phyloP scores from a whole-genome alignment of 2,113 vertebrate species.

The Lipophrys pholis region DNA sequence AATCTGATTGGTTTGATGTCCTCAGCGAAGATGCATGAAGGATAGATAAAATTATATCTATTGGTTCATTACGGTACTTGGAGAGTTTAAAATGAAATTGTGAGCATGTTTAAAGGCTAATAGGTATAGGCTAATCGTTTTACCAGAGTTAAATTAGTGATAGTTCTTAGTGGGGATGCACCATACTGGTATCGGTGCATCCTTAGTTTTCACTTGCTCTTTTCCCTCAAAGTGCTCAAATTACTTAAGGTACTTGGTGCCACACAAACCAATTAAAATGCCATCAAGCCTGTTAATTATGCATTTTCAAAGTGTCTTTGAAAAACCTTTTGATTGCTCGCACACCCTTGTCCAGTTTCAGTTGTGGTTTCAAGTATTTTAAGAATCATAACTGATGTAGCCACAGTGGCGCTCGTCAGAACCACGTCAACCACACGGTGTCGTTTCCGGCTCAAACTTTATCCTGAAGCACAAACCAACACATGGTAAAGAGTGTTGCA shows the following conservation, averaged over 20 bases:
- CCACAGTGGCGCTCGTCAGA: slow-evolving; percentile 24
- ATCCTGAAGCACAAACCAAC: slow-evolving; percentile 1
- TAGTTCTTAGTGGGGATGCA: no score
- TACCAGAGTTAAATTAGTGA: no score
- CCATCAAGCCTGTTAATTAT: slow-evolving; percentile 37
- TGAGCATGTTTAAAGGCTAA: no score
- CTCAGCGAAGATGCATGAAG: not conserved
- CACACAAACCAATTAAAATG: slow-evolving; percentile 32
- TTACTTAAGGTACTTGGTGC: slow-evolving; percentile 15
- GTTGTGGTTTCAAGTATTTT: slow-evolving; percentile 43
- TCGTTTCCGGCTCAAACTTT: slow-evolving; percentile 4
- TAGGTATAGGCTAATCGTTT: no score
- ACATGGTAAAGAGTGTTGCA: not conserved
- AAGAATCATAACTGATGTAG: slow-evolving; percentile 16
- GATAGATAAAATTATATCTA: no score
- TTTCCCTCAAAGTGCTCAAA: not conserved
- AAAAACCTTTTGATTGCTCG: slow-evolving; percentile 14
- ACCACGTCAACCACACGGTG: not conserved
- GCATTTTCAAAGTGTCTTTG: slow-evolving; percentile 11
- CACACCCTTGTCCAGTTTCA: slow-evolving; percentile 20
- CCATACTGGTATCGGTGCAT: no score
- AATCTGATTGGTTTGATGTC: not conserved
- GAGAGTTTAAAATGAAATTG: no score
- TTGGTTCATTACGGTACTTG: no score
- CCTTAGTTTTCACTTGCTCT: not conserved